phyloP scores from a whole-genome alignment of 2,888 invertebrate genomes.

The Cerceris rybyensis region DNA sequence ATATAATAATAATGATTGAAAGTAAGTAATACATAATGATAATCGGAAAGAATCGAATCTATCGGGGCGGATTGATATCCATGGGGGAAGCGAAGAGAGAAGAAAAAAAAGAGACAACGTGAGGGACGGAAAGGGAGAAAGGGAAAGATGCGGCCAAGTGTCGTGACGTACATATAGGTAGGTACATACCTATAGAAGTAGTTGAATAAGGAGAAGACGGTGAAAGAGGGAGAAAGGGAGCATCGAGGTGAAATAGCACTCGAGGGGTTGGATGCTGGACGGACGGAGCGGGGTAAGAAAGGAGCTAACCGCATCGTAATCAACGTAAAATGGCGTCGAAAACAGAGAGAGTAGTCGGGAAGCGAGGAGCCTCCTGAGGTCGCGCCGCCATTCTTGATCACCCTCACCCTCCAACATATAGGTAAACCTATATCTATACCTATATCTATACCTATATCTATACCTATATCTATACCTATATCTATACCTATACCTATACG shows the following conservation, averaged over 20 bases:
- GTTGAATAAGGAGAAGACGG: too few species aligned
- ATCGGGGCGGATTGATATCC: background rate
- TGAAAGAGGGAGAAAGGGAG: constrained; percentile 25
- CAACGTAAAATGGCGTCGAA: constrained; percentile 79
- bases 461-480: too few species aligned
- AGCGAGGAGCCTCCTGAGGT: constrained; percentile 59
- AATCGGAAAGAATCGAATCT: too few species aligned
- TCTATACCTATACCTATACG: too few species aligned
- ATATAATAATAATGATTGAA: too few species aligned
- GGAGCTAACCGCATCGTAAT: constrained; percentile 78
- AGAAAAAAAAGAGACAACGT: background rate
- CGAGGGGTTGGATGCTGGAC: constrained; percentile 39
- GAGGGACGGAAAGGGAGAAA: constrained; percentile 4
- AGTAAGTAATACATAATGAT: too few species aligned
- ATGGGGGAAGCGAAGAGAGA: constrained; percentile 2
- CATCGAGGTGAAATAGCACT: constrained; percentile 70
- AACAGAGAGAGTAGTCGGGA: constrained; percentile 62
- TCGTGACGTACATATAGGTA: too few species aligned
- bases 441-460: too few species aligned
- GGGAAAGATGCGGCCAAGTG: constrained; percentile 1
- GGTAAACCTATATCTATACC: too few species aligned
- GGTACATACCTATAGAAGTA: too few species aligned
- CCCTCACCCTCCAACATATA: constrained; percentile 56
- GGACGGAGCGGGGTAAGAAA: constrained; percentile 12
- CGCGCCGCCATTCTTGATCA: constrained; percentile 63